phyloP scores from a whole-genome alignment of 2,113 vertebrate genomes.

The Coptodon bakossiorum region DNA sequence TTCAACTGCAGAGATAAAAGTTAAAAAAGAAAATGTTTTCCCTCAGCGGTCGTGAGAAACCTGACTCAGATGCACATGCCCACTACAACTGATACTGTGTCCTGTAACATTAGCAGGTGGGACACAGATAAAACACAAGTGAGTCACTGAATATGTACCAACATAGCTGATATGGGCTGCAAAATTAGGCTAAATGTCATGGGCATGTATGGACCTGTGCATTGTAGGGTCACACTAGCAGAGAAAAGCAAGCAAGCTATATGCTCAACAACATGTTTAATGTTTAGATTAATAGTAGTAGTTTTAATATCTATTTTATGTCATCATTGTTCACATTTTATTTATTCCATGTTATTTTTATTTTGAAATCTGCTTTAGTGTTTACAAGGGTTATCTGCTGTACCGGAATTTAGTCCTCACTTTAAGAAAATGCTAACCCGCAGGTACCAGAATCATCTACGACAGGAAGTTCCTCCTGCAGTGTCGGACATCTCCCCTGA shows the following conservation, averaged over 20 bases:
- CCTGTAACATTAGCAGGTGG: conserved; percentile 1
- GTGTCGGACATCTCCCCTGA: conserved; percentile 86
- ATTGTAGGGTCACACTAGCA: background rate
- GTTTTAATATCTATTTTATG: background rate
- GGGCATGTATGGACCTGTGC: background rate
- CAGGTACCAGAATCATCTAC: conserved; percentile 85
- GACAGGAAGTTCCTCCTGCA: conserved; percentile 91
- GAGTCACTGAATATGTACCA: background rate
- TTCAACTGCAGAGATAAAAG: background rate
- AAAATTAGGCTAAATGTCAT: conserved; percentile 6
- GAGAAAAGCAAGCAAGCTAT: background rate
- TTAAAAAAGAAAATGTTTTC: background rate
- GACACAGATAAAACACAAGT: background rate
- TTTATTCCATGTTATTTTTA: background rate
- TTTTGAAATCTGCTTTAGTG: background rate
- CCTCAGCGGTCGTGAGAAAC: conserved; percentile 29
- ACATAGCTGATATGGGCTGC: background rate
- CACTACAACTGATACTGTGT: conserved; percentile 37
- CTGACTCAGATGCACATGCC: conserved; percentile 22
- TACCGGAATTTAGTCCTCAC: background rate
- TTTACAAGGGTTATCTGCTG: background rate
- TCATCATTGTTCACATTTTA: background rate
- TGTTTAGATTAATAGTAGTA: background rate
- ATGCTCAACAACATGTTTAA: background rate
- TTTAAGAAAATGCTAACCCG: background rate